These are phyloP conservation scores for Coenobita brevimanus DNA, from an alignment of 1,140 invertebrate genomes.

Conservation along the genomic window DNA sequence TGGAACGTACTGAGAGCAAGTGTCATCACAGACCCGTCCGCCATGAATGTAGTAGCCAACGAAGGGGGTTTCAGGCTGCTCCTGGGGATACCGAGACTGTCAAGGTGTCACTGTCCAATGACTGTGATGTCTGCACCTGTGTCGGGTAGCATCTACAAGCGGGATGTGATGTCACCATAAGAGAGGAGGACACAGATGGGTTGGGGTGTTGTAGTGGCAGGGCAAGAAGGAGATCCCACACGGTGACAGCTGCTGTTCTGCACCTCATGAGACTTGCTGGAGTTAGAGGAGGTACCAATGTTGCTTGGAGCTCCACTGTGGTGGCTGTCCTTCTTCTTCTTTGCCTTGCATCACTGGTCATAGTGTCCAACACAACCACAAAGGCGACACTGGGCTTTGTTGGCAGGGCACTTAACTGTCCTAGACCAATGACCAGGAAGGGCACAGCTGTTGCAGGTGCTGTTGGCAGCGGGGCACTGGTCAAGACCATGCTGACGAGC, in stretches of 20 bases:
- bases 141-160: constrained; percentile 3
- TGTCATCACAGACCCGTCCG: constrained; percentile 7
- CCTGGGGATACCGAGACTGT: not conserved
- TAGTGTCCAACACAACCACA: not conserved
- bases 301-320: not conserved
- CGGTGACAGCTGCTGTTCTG: not conserved
- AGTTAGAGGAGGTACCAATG: not conserved
- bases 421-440: too few relatives aligned
- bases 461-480: not conserved
- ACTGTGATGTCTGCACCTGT: too few relatives aligned
- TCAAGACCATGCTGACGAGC: not conserved
- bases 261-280: not conserved
- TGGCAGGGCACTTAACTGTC: too few relatives aligned
- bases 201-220: not conserved
- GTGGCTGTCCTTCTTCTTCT: not conserved
- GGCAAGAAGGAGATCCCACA: constrained; percentile 6
- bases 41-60: not conserved
- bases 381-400: too few relatives aligned
- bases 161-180: not conserved
- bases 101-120: not conserved
- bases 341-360: constrained; percentile 1
- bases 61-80: not conserved
- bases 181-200: not conserved
- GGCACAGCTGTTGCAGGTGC: too few relatives aligned
- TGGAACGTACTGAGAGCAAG: not conserved